Evolutionary conservation across 2,113 vertebrate genomes (phyloP).

Genomic region (Cyphotilapia sp.): DNA sequence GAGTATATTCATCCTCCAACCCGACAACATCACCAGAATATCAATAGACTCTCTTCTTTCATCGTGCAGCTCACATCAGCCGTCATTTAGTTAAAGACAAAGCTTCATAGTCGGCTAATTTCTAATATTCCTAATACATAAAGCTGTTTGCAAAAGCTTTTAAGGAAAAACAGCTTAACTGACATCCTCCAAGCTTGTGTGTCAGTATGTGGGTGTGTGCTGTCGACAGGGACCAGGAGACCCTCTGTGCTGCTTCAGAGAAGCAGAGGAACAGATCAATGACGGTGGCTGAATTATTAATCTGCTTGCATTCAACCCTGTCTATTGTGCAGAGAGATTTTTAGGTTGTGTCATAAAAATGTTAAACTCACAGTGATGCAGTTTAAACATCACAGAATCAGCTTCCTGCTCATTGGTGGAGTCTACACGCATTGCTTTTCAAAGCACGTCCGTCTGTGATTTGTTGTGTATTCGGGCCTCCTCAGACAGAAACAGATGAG

Average conservation of each 20-base stretch:
- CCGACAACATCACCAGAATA: background rate
- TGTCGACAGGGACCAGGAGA: background rate
- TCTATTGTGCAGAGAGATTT: background rate
- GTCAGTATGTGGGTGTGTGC: background rate
- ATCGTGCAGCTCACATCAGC: background rate
- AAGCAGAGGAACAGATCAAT: conserved; percentile 15
- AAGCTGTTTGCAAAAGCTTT: background rate
- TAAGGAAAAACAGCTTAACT: background rate
- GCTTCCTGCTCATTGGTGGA: background rate
- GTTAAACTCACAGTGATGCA: background rate
- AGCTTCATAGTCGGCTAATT: background rate
- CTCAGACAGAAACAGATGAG: background rate
- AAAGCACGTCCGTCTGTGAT: background rate
- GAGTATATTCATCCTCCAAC: background rate
- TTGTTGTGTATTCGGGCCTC: background rate
- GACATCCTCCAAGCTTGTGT: background rate
- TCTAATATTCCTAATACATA: background rate
- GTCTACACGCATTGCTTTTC: background rate
- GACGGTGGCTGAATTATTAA: conserved; percentile 37
- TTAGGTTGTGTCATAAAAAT: background rate
- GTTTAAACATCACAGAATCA: background rate
- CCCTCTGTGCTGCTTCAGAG: background rate
- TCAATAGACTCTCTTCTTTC: background rate
- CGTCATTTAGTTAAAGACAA: background rate
- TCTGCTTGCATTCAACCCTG: background rate